Percentiles rank a stretch among this genome's conserved stretches.
These are phyloP conservation scores for Drosophila ercepeae DNA, from an alignment of 1,140 invertebrate genomes.

Conservation along the genomic window DNA sequence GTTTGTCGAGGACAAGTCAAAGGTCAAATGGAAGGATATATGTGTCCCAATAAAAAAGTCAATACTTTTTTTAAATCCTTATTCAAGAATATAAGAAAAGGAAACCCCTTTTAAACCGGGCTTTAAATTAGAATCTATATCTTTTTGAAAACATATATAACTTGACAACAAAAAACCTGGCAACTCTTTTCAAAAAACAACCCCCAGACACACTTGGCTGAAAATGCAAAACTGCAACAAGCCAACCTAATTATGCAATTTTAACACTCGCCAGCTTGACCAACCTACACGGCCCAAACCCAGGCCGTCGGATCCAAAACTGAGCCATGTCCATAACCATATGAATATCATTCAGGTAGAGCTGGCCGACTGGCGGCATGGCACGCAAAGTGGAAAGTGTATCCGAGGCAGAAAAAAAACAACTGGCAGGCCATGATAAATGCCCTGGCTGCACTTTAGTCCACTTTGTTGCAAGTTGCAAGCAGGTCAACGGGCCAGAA, in stretches of 20 bases:
- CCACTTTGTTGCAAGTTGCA: slow-evolving; percentile 1
- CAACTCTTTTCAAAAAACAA: slow-evolving; percentile 22
- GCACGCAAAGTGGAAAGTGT: slow-evolving; percentile 67
- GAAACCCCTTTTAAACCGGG: no score
- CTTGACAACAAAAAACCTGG: not conserved
- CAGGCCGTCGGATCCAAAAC: slow-evolving; percentile 7
- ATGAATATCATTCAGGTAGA: slow-evolving; percentile 61
- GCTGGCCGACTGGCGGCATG: slow-evolving; percentile 4
- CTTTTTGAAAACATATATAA: not conserved
- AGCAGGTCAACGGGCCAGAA: slow-evolving; percentile 63
- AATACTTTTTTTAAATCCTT: no score
- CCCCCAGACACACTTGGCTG: slow-evolving; percentile 17
- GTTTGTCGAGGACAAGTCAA: slow-evolving; percentile 36
- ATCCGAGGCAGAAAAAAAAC: slow-evolving; percentile 49
- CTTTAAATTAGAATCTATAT: no score
- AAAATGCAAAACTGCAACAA: slow-evolving; percentile 43
- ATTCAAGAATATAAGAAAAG: no score
- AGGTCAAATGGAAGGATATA: slow-evolving; percentile 33
- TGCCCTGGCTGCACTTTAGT: slow-evolving; percentile 45
- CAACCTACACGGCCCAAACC: slow-evolving; percentile 46
- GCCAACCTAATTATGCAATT: slow-evolving; percentile 72
- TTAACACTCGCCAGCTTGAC: slow-evolving; percentile 61
- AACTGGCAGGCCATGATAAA: slow-evolving; percentile 61
- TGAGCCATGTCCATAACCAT: slow-evolving; percentile 39
- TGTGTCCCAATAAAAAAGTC: not conserved